Base-by-base conservation (phyloP, 2,113 vertebrate species). In the Cynoglossus semilaevis region DNA sequence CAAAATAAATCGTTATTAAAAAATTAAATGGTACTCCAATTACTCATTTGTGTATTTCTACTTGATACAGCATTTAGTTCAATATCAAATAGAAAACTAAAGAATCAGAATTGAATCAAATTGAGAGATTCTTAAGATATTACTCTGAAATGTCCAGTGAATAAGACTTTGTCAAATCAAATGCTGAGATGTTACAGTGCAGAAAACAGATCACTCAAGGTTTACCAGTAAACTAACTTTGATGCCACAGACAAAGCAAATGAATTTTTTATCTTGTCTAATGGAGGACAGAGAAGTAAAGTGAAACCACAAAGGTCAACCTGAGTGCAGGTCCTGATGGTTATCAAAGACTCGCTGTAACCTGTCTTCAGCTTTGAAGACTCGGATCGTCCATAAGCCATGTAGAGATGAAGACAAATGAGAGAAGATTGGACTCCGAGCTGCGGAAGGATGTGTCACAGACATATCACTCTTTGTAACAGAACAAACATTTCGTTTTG, bases 401-500 rank as follows among this genome's bases (percentile, higher is more conserved):
- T 97, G 94, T 19, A 98, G 94, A 44, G 96, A 95, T 3, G 96
- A 93, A 0, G 95, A 98, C 47, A 98, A 80, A 83, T 98, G 97
- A 80, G 97, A 98, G 81, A 98, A 99, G 6, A 97, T 94, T 0
- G 96, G 96, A 79, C 97, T 99, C 70, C 96, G 92, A 60, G 93
- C 96, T 99, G 85, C 15, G 74, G 15, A 65, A 57, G 10, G 42
- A 48, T 1, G 9, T 29, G 22, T 29, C 22, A 43, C 43, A 36
- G 2, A 35, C 13, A 4, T 13, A 6, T 10, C 48, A 4, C 15
- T 11, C 12, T 6, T 8, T 49, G 7, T 49, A 8, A 13, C 14
- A 11, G 18, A 5, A 22, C 46, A 13, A 46, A 18, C 2, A 6
- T 6, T 37, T 16, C n/a, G 15, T 14, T 11, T 41, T 29, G 22